Evolutionary conservation across 1,140 invertebrate species (phyloP), one percentile per base, ranked within the genome.

Genomic region (Mesaphorura yosii): DNA sequence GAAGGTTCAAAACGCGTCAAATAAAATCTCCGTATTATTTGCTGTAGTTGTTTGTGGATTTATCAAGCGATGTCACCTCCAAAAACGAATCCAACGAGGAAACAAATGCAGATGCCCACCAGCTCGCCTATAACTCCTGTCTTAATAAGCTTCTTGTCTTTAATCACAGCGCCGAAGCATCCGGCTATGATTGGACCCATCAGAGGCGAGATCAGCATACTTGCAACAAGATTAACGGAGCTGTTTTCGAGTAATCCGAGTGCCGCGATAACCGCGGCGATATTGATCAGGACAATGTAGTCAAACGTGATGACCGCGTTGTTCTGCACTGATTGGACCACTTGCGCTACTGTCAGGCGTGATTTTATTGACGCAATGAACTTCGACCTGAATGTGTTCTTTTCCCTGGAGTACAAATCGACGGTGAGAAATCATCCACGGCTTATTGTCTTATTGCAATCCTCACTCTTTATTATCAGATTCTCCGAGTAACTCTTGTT

Each of bases 101-200:
- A 71, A 15, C 84, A 88, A 3, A 85, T 62, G 0, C 77, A 68
- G 67, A 88, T 80, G 3, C 84, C 85, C 4, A 82, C 66, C 3
- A 77, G 64, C 46, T 88, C 73, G 57, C 78, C 81, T 37, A 78
- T 75, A 1, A 85, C 71, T 7, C 83, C 83, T 51, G 78, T 75
- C 49, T 72, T 72, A 38, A 82, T 72, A 1, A 86, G 67, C 2
- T 72, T 68, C 57, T 72, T 71, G 65, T 90, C 84, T 14, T 82
- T 75, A 64, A 90, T 85, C 45, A 86, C 81, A 22, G 78, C 77
- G 3, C 86, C 86, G 67, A 89, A 89, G 26, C 85, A 86, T 31
- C 84, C 76, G 10, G 84, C 86, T 78, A 88, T 83, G 10, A 88
- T 85, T 0, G 86, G 86, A 34, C 85, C 84, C 86, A 89, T 90